Base-by-base conservation (phyloP, 2,797 vertebrate species). In the Danio tinwini region DNA sequence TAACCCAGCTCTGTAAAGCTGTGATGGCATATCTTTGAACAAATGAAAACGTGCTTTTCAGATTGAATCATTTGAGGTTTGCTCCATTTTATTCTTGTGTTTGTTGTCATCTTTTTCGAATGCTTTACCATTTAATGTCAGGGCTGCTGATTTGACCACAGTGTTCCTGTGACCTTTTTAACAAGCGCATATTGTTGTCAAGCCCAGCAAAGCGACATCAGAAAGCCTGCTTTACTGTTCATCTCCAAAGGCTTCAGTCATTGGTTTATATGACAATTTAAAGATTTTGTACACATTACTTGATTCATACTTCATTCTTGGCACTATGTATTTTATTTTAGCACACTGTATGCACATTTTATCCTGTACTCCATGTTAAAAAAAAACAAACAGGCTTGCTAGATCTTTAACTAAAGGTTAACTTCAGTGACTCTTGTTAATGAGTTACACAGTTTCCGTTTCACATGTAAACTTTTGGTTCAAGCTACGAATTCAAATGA, bases 111-210 rank as follows among this genome's bases (percentile, higher is more conserved):
- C 39, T 19, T 61, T 78, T 69, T 59, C 55, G 47, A 16, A 65
- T 16, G 58, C 59, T 72, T 37, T 55, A 79, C 19, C 68, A 11
- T 80, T 81, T 74, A 74, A 78, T 53, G 84, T 83, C 74, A 81
- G 2, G 45, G 56, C 37, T 80, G 53, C 73, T 76, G 55, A 62
- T 72, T 59, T 80, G 70, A 85, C 84, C 81, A 83, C 84, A 81
- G 65, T 82, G 69, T 85, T 85, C 81, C 84, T 81, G 81, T 85
- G 81, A 85, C 81, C 78, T 85, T 85, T 83, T 50, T 74, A 73
- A 74, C 67, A 59, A 77, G 76, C 78, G 44, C 75, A 68, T 74
- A 56, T 49, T 63, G 42, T 39, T 67, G 45, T 50, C 16, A 52
- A 74, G 17, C 42, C 40, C 14, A 62, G 14, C 44, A 52, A 29